phyloP scores from a whole-genome alignment of 92 coral and sea anemone species.

The Phenganax stokvisi region DNA sequence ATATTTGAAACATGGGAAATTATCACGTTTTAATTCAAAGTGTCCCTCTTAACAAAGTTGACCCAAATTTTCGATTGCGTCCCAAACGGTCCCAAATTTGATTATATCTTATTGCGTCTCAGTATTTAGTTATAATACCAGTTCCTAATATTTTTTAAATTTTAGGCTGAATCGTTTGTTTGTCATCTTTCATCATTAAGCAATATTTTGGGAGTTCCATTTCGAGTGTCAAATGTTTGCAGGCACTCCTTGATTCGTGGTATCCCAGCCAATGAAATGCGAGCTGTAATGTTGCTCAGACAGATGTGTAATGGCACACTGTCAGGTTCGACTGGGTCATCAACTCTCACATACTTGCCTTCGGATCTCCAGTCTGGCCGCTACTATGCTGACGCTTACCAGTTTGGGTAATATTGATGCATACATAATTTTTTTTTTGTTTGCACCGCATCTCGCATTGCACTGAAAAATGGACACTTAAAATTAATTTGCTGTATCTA shows the following conservation, averaged over 20 bases:
- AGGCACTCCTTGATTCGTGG: constrained; percentile 54
- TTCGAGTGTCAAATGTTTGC: constrained; percentile 60
- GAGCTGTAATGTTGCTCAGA: constrained; percentile 76
- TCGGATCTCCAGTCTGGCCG: constrained; percentile 73
- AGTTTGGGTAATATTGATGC: constrained; percentile 58
- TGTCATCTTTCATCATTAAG: constrained; percentile 52
- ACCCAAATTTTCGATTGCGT: no score
- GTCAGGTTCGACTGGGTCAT: constrained; percentile 70
- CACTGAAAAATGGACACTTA: background rate
- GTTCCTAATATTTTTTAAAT: constrained; percentile 15
- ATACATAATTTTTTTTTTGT: background rate
- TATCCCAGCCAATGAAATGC: constrained; percentile 71
- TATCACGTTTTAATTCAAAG: no score
- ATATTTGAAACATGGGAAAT: background rate
- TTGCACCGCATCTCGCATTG: background rate
- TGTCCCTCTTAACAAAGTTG: no score
- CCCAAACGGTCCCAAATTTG: no score
- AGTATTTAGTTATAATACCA: background rate
- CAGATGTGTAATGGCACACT: constrained; percentile 89
- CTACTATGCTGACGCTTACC: constrained; percentile 74
- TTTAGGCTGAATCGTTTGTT: constrained; percentile 58
- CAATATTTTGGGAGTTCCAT: constrained; percentile 60
- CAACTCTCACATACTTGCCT: constrained; percentile 83
- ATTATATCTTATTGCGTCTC: no score
- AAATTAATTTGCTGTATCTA: no score